Percentiles rank a stretch among this genome's conserved stretches.
These are phyloP conservation scores for Brachypalpus laphriformis DNA, from an alignment of 2,888 invertebrate genomes.

Conservation along the genomic window DNA sequence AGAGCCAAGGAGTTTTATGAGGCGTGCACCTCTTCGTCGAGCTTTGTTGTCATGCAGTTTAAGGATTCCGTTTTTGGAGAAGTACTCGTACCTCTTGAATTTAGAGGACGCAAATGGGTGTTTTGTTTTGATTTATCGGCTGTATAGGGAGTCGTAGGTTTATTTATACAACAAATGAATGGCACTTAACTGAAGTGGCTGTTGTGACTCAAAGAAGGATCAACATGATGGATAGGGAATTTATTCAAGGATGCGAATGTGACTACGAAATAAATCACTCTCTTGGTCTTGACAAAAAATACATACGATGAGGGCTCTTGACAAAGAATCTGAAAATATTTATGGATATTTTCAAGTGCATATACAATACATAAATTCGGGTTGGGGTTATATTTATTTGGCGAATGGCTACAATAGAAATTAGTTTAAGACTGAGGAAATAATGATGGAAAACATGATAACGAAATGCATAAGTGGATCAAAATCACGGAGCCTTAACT, in stretches of 20 bases:
- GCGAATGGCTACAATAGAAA: too few relatives aligned
- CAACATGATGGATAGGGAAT: conserved; percentile 16
- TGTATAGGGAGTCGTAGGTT: conserved; percentile 19
- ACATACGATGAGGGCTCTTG: not conserved
- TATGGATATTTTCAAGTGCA: not conserved
- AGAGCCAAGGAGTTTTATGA: conserved; percentile 53
- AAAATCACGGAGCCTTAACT: too few relatives aligned
- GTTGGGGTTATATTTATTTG: too few relatives aligned
- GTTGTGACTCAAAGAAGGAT: conserved; percentile 9
- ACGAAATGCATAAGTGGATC: too few relatives aligned
- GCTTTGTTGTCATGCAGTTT: conserved; percentile 52
- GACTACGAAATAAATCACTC: conserved; percentile 5
- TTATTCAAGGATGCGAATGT: conserved; percentile 32
- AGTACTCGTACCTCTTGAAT: conserved; percentile 21
- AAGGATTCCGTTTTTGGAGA: not conserved
- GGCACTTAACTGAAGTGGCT: conserved; percentile 22
- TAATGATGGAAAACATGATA: too few relatives aligned
- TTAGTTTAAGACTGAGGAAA: too few relatives aligned
- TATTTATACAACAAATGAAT: not conserved
- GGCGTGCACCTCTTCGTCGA: conserved; percentile 6
- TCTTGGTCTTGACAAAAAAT: not conserved
- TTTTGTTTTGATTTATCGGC: conserved; percentile 62
- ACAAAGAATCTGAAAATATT: not conserved
- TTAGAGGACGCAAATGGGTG: conserved; percentile 31
- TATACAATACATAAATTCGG: too few relatives aligned